Evolutionary conservation across 2,797 vertebrate genomes (phyloP), one percentile per base, ranked within the genome.

Genomic region (Pipistrellus pipistrellus): DNA sequence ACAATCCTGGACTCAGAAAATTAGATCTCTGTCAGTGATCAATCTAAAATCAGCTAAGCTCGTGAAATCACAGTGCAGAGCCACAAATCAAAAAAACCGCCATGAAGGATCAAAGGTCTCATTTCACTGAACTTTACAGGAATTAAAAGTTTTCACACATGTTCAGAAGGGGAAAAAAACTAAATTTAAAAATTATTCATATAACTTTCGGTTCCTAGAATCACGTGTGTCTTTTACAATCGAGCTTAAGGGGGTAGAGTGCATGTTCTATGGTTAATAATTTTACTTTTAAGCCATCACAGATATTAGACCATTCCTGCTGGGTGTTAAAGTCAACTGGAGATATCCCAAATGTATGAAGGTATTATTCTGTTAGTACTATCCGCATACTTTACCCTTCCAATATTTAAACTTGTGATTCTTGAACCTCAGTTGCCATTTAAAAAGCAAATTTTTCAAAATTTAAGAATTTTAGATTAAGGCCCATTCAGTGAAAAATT

Each of bases 1-100:
- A 92, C 95, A 97, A 86, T 95, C 93, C 88, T 96, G 90, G 94
- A 59, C 90, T 96, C 90, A 95, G 77, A 96, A 97, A 95, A 94
- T 66, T 72, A 94, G 46, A 96, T 91, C 96, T 96, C 27, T 86
- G 95, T 95, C 97, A 97, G 73, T 77, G 85, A 94, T 95, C 96
- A 85, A 91, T 88, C 89, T 88, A 55, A 86, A n/a, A 95, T 84
- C 88, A 97, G 92, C 80, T 64, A 78, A 97, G 55, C 81, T 91
- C 84, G 38, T 78, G 92, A 94, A 96, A 95, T 87, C 94, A 62
- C 59, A 62, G 27, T 81, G 76, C 27, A 93, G 80, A 94, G 81
- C 51, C 89, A 97, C 95, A 96, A 81, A 78, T 96, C 80, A 96
- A 75, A 91, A 41, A 96, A 82, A 96, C 59, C 92, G 92, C 46